Evolutionary conservation across 92 coral and sea anemone species (phyloP).

Genomic region (Siderastrea radians): DNA sequence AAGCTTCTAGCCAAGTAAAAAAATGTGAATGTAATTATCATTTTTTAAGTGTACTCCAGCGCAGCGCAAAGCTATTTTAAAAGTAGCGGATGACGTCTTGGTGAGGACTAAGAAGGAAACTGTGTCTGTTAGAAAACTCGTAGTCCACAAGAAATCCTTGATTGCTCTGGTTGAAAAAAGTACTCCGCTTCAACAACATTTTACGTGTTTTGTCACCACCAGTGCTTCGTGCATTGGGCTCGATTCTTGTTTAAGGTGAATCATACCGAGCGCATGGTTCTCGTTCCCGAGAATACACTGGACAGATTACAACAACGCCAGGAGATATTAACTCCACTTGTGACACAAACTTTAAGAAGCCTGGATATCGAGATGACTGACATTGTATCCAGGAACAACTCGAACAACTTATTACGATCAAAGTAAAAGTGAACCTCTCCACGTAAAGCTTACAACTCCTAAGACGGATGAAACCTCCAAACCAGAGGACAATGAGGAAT

Average conservation of each 20-base stretch:
- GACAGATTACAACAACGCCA: conserved; percentile 19
- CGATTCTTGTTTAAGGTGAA: conserved; percentile 13
- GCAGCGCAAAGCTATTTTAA: no score
- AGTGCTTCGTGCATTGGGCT: background rate
- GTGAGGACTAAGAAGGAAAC: background rate
- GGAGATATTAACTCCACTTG: conserved; percentile 2
- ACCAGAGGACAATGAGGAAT: background rate
- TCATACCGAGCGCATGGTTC: conserved; percentile 19
- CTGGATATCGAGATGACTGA: no score
- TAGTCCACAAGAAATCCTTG: conserved; percentile 6
- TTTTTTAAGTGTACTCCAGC: no score
- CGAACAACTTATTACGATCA: background rate
- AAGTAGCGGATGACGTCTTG: no score
- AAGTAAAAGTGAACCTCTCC: conserved; percentile 27
- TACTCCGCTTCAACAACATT: background rate
- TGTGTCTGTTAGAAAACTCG: background rate
- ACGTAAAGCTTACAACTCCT: background rate
- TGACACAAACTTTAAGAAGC: no score
- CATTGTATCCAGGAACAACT: no score
- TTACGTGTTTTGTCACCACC: conserved; percentile 13
- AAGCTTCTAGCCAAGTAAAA: no score
- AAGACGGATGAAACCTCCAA: background rate
- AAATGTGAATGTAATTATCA: no score
- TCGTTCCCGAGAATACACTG: conserved; percentile 46
- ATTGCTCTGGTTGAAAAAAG: conserved; percentile 10